Percentiles rank a stretch among this genome's conserved stretches.
Conservation (phyloP, 2,113 vertebrate genomes). For the Silurus meridionalis region DNA sequence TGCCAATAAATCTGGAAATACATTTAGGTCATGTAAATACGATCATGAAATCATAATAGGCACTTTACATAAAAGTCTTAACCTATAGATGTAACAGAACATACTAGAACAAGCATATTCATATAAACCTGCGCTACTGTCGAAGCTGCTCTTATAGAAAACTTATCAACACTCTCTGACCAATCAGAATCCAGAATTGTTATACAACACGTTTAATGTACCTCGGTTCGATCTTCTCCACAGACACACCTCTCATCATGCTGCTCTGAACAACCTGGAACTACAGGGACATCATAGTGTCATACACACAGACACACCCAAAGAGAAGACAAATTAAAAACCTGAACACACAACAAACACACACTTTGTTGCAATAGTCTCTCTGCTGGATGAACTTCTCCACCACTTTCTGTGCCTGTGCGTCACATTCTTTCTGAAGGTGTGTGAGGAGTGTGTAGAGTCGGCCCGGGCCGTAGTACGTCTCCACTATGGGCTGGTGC, state of each 20-base stretch:
- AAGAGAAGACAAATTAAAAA: background rate
- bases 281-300: constrained; percentile 68
- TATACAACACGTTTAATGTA: constrained; percentile 50
- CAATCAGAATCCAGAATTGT: background rate
- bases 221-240: constrained; percentile 92
- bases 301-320: background rate
- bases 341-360: background rate
- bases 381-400: constrained; percentile 92
- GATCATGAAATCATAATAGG: background rate
- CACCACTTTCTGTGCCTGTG: constrained; percentile 89
- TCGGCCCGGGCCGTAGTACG: constrained; percentile 92
- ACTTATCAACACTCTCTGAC: background rate
- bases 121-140: too few species aligned
- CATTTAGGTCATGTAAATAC: background rate
- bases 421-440: constrained; percentile 92
- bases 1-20: background rate
- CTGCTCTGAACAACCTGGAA: constrained; percentile 93
- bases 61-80: background rate
- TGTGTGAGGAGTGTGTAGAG: constrained; percentile 91
- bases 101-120: too few species aligned
- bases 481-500: constrained; percentile 96
- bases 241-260: constrained; percentile 85
- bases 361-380: constrained; percentile 89
- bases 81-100: background rate
- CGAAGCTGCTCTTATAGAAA: background rate